A percentile compares a stretch with the other conserved stretches of the same genome.
These are phyloP conservation scores for Asobara japonica DNA, from an alignment of 1,140 invertebrate species.

Conservation along the genomic window DNA sequence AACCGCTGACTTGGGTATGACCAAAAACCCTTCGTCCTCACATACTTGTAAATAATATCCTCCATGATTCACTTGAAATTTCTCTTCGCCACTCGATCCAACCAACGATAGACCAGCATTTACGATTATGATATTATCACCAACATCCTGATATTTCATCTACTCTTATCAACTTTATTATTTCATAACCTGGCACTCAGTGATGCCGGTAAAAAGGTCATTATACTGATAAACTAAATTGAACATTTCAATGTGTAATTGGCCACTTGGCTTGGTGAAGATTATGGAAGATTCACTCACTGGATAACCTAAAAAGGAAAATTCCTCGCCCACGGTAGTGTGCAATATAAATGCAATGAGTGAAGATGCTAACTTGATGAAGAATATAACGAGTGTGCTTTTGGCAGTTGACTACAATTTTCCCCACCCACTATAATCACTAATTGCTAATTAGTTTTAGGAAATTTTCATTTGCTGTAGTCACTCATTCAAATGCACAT, in stretches of 20 bases:
- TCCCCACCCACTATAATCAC: neutral
- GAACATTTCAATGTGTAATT: neutral
- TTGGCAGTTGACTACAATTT: neutral
- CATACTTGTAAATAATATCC: neutral
- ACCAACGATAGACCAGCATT: neutral
- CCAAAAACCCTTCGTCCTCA: neutral
- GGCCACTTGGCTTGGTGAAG: neutral
- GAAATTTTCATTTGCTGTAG: neutral
- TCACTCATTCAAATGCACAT: slow-evolving; percentile 12
- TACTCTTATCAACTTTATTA: neutral
- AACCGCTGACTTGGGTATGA: slow-evolving; percentile 2
- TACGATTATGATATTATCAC: neutral
- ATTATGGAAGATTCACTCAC: slow-evolving; percentile 6
- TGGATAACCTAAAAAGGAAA: slow-evolving; percentile 8
- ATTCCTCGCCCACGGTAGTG: neutral
- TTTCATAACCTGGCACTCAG: neutral
- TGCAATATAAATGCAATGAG: neutral
- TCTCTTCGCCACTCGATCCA: neutral
- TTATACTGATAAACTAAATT: slow-evolving; percentile 15
- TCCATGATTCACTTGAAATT: neutral
- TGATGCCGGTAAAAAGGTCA: neutral
- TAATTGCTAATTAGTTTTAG: neutral
- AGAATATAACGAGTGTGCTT: too few species aligned
- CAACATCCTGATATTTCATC: neutral
- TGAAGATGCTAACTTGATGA: too few species aligned